Base-by-base conservation (phyloP, 2,888 invertebrate species). In the Xylota segnis region DNA sequence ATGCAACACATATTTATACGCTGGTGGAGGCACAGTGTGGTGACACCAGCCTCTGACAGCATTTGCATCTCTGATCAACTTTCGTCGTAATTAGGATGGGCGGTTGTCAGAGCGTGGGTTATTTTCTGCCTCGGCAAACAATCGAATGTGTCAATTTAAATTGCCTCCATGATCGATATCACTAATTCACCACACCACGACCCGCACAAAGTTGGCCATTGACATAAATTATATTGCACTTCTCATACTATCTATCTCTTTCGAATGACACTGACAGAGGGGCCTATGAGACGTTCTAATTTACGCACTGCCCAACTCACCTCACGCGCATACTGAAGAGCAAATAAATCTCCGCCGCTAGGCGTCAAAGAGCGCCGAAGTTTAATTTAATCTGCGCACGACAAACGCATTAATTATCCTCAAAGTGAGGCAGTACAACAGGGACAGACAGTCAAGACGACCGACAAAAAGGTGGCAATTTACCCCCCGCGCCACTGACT, bases 341-440 rank as follows among this genome's bases (percentile, higher is more conserved):
- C 79, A 52, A 58, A 86, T 86, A 86, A 82, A 86, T 86, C 76
- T 77, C 29, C 54, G 37, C 58, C 72, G 23, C 23, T 23, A 63
- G 59, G 58, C 78, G 68, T 75, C 82, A 86, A 86, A 81, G 82
- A 66, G 68, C 45, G 50, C 86, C 86, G 82, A 82, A 63, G 50
- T 59, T 86, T 86, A 82, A 82, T 86, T 82, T 86, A 86, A 86
- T 82, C 86, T 63, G 82, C 63, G 59, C 86, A 86, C 86, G 86
- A 86, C 82, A 82, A 86, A 86, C 82, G 82, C 86, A 86, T 86
- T 86, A 86, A 82, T 86, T 86, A 77, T 86, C 76, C 82, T 82
- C 72, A 82, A 76, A 86, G 65, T 63, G 56, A 45, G 52, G 61
- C 68, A 68, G 66, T 71, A 59, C 70, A 70, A 68, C 70, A 76